Percentiles rank a stretch among this genome's conserved stretches.
Conservation (phyloP, 2,113 vertebrate species). For the Apteryx mantelli region DNA sequence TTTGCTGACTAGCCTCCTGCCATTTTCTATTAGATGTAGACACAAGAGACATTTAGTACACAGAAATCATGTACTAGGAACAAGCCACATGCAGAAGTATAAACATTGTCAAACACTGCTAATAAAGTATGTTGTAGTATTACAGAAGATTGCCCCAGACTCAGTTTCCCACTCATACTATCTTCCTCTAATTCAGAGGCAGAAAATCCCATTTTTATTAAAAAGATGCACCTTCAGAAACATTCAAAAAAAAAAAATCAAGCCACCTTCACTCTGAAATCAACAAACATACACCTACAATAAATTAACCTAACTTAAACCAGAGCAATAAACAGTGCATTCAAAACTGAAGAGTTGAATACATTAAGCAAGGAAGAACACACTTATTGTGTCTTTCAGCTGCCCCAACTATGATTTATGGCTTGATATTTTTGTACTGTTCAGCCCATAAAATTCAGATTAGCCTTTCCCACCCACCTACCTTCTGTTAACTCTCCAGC, state of each 20-base stretch:
- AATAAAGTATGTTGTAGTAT: background rate
- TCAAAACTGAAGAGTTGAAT: background rate
- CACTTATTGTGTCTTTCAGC: background rate
- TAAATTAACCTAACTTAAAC: background rate
- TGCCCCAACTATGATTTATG: background rate
- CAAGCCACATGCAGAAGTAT: background rate
- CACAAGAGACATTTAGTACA: background rate
- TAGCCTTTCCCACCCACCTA: background rate
- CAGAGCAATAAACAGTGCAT: background rate
- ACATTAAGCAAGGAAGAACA: background rate
- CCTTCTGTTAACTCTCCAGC: background rate
- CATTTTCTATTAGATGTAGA: constrained; percentile 81
- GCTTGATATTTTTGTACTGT: background rate
- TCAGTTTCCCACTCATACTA: background rate
- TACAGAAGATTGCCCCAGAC: background rate
- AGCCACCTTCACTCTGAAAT: background rate
- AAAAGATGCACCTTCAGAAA: background rate
- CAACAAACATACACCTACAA: background rate
- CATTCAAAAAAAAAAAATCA: background rate
- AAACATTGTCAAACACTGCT: background rate
- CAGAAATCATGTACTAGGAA: background rate
- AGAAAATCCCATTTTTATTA: background rate
- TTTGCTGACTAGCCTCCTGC: constrained; percentile 86
- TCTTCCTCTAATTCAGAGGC: background rate
- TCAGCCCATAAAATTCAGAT: background rate